Evolutionary conservation across 2,888 invertebrate genomes (phyloP).

Genomic region (Acheta domesticus): DNA sequence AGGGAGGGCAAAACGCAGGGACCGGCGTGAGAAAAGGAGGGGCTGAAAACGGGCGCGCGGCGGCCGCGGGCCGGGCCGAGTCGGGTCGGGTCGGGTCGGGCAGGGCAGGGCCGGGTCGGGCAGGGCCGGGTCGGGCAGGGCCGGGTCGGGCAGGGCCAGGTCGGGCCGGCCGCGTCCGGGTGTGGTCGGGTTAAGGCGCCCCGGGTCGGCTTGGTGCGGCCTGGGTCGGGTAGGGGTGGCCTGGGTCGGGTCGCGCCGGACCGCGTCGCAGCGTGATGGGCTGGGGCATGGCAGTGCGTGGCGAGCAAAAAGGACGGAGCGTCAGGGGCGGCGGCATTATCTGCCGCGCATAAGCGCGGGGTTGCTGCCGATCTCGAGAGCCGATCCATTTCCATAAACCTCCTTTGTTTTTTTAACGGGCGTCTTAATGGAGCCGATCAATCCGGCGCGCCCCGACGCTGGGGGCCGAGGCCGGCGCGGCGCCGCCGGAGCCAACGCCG

Average conservation of each 20-base stretch:
- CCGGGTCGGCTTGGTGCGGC: no score
- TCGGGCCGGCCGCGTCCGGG: no score
- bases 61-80: no score
- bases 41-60: no score
- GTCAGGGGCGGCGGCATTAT: not conserved
- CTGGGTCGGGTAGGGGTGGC: no score
- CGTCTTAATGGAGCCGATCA: not conserved
- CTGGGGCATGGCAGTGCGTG: not conserved
- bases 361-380: constrained; percentile 3
- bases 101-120: no score
- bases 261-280: not conserved
- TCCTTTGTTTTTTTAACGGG: not conserved
- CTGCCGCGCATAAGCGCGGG: not conserved
- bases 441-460: not conserved
- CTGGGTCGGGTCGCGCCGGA: not conserved
- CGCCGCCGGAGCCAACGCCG: not conserved
- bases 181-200: no score
- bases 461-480: not conserved
- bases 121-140: no score
- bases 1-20: no score
- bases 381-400: constrained; percentile 5
- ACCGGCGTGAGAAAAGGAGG: no score
- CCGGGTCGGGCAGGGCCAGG: no score
- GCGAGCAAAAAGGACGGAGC: not conserved
- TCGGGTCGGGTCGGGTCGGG: no score